Evolutionary conservation across 2,113 vertebrate genomes (phyloP), one percentile per base, ranked within the genome.

Genomic region (Ciconia maguari): DNA sequence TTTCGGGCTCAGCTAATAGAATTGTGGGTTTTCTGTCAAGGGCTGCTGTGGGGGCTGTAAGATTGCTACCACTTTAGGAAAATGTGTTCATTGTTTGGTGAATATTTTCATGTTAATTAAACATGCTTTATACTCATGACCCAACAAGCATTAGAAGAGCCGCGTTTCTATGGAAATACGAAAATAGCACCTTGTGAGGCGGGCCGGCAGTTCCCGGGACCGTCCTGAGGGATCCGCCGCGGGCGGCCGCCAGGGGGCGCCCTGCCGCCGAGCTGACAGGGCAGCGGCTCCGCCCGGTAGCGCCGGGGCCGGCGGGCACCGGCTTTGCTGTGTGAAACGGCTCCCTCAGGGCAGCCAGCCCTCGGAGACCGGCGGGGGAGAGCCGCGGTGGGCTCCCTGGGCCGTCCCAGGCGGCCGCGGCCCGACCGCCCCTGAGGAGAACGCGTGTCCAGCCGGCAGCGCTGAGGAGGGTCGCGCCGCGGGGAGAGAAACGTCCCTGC

Each of bases 91-190:
- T 21, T 25, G n/a, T 27, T 30, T 7, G 44, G 70, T 32, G 65
- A 13, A 3, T 46, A 5, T 24, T 49, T 64, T 38, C 14, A 1
- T 2, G 74, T 17, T 20, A 12, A 10, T 36, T 32, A 36, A 65
- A 29, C 61, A 9, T 6, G 41, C n/a, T 25, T 15, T 14, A 2
- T 5, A 1, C 29, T 14, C 18, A 2, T 7, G 22, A 7, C 34
- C 29, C 51, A 2, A 3, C 16, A 5, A 38, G 27, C 83, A 1
- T 0, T 2, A 7, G 54, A 1, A 19, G 52, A n/a, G 32, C 5
- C 36, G 44, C 44, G 44, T 42, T n/a, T 21, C 83, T 2, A 2
- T 14, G 70, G 71, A 7, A 46, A 25, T 1, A 6, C 2, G 7
- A 10, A 6, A 10, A 6, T 4, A 2, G 42, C 41, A 1, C 21